phyloP scores from a whole-genome alignment of 2,888 invertebrate species.

The Invenusta paracnida region DNA sequence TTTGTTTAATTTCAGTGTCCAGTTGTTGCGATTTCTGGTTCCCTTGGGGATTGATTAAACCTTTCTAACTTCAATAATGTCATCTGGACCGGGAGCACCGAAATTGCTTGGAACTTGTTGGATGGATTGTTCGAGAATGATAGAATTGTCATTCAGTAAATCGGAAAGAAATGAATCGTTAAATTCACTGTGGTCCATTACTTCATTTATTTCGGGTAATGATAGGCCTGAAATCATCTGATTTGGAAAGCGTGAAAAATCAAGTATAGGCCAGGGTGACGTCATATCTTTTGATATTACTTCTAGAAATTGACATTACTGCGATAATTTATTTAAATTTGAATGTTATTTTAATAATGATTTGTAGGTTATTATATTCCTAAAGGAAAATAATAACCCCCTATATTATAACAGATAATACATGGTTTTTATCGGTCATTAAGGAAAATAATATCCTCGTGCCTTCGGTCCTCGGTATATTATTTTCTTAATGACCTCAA shows the following conservation, averaged over 20 bases:
- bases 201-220: neutral
- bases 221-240: constrained; percentile 20
- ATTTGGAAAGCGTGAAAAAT: constrained; percentile 27
- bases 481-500: constrained; percentile 26
- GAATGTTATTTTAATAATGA: neutral
- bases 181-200: neutral
- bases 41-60: constrained; percentile 11
- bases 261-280: constrained; percentile 15
- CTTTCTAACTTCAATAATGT: constrained; percentile 15
- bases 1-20: neutral
- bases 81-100: constrained; percentile 1
- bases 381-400: constrained; percentile 1
- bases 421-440: constrained; percentile 25
- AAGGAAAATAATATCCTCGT: constrained; percentile 19
- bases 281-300: constrained; percentile 13
- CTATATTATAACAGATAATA: constrained; percentile 13
- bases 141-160: too few species aligned
- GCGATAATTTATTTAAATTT: neutral
- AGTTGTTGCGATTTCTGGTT: constrained; percentile 14
- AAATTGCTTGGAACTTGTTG: neutral
- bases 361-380: neutral
- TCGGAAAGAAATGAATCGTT: constrained; percentile 7
- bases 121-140: neutral
- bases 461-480: constrained; percentile 7
- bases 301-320: neutral